Base-by-base conservation (phyloP, 2,888 invertebrate genomes). In the Lasioglossum figueresi region DNA sequence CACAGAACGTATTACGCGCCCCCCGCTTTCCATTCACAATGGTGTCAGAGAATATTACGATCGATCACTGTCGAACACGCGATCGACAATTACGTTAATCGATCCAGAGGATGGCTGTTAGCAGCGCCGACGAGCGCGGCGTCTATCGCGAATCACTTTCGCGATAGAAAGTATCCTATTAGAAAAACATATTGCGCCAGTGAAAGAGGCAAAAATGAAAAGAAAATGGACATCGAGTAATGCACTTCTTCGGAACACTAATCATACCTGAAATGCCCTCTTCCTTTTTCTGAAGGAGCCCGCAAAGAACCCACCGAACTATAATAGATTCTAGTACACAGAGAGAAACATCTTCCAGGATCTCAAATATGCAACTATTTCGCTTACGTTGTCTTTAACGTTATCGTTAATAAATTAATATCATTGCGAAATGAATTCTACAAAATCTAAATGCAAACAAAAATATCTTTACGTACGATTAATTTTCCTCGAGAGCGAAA, bases 1-100 rank as follows among this genome's bases (percentile, higher is more conserved):
- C 73, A 34, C 5, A 19, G 23, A 59, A 74, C 70, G 59, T 82
- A 82, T 77, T 74, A 78, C 74, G 43, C 59, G 40, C 5, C 16
- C 4, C 40, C 70, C 74, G 40, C 74, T 77, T 77, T 70, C 70
- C 70, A 48, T 23, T 48, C 43, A 56, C 40, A 78, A 78, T 70
- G 59, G 43, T 56, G 84, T 63, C 84, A 48, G 40, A 40, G 59
- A 48, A 71, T 71, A 82, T 82, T 71, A 70, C 84, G 70, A 84
- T 84, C 84, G 84, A 84, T 84, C 84, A 78, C 77, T 71, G 82
- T 82, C 82, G 19, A 74, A 48, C 82, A 43, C 74, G 82, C 77
- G 84, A 84, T 84, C 82, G 68, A 84, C 84, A 59, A 82, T 82
- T 82, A 82, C 84, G 74, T 78, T 84, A 82, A 84, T 84, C 77